Base-by-base conservation (phyloP, 1,140 invertebrate genomes). In the Phortica variegata region DNA sequence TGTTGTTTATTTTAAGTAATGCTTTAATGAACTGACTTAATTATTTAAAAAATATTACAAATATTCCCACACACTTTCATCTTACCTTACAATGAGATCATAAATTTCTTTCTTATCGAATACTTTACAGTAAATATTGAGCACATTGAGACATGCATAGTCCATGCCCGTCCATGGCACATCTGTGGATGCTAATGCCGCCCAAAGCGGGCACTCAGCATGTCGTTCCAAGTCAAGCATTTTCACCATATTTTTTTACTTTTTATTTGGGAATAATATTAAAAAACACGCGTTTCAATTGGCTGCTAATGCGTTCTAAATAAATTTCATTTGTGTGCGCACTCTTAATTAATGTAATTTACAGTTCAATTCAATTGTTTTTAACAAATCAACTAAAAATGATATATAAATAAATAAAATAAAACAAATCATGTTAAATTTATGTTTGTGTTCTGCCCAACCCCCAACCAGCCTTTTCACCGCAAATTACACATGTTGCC, bases 71-170 rank as follows among this genome's bases (percentile, higher is more conserved):
- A 40, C 16, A 9, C 12, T 17, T 38, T 34, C n/a, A 19, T 19
- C 71, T 70, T 84, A 89, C 87, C 87, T 85, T 80, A 89, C 84
- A 58, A 89, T 86, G 66, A 88, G 81, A 72, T 89, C 86, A 76
- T 87, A 82, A 43, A 89, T 81, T 78, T 88, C 85, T 71, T 85
- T 83, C 65, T 86, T 84, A 66, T 88, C 85, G 77, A 91, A 90
- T 54, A 90, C 87, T 73, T 89, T 90, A 77, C 87, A 89, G 75
- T 91, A 91, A 33, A 89, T 80, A 66, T 89, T 86, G 34, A 91
- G 79, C 37, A 91, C 85, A 77, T 87, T 84, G 47, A 90, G 82
- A 76, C 88, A 90, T 58, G 86, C 84, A 74, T 87, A 87, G 52
- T 84, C 83, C 74, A 90, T 83, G 15, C 88, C 88, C 5, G 86